Percentiles rank a stretch among this genome's conserved stretches.
phyloP scores from a whole-genome alignment of 1,140 invertebrate species.

The Drosophila nebulosa region DNA sequence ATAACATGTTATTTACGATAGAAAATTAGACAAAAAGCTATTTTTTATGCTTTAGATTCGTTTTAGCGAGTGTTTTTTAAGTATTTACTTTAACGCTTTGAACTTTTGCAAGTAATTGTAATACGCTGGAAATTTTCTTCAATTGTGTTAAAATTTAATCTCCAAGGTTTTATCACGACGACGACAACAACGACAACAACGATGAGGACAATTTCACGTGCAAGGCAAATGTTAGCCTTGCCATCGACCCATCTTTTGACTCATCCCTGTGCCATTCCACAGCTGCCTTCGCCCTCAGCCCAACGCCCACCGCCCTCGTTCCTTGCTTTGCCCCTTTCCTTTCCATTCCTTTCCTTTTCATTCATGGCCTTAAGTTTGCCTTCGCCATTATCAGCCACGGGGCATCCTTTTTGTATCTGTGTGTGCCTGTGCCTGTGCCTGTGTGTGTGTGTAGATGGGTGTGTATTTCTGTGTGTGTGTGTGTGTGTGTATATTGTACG shows the following conservation, averaged over 20 bases:
- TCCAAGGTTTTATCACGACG: not conserved
- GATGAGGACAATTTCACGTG: slow-evolving; percentile 16
- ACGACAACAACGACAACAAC: not conserved
- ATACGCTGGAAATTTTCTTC: not conserved
- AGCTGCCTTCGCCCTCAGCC: not conserved
- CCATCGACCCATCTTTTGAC: not conserved
- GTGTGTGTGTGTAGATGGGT: not conserved
- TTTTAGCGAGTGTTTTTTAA: not conserved
- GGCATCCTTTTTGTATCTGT: slow-evolving; percentile 15
- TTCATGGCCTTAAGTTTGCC: slow-evolving; percentile 2
- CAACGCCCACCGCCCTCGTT: not conserved
- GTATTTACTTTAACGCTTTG: not conserved
- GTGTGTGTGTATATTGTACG: slow-evolving; percentile 62
- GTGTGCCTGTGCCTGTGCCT: not conserved
- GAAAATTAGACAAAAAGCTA: too few species aligned
- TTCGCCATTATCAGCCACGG: slow-evolving; percentile 6
- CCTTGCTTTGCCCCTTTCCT: too few species aligned
- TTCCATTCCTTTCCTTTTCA: not conserved
- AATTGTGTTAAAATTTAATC: slow-evolving; percentile 10
- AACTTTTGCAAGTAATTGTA: not conserved
- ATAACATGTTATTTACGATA: too few species aligned
- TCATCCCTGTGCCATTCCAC: not conserved
- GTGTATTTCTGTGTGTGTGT: not conserved
- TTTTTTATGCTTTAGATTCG: too few species aligned
- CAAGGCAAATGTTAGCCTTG: slow-evolving; percentile 12